phyloP scores from a whole-genome alignment of 2,113 vertebrate species.

The Phylloscopus whistleri region DNA sequence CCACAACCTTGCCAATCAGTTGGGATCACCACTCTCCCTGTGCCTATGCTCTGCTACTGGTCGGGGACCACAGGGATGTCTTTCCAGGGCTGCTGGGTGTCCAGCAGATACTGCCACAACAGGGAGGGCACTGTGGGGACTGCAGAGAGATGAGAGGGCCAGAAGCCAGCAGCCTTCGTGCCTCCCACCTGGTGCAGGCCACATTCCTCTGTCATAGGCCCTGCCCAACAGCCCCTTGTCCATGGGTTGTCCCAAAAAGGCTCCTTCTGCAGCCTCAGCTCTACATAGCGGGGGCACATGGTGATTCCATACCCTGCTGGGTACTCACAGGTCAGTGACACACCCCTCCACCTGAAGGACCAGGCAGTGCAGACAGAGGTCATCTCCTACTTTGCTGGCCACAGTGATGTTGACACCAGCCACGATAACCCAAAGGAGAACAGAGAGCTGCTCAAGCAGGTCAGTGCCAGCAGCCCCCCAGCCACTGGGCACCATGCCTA shows the following conservation, averaged over 20 bases:
- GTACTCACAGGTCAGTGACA: not conserved
- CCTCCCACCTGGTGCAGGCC: not conserved
- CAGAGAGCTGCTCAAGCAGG: not conserved
- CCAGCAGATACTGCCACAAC: not conserved
- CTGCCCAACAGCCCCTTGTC: not conserved
- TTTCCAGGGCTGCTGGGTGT: not conserved
- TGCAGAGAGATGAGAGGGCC: not conserved
- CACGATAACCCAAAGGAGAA: rapidly evolving
- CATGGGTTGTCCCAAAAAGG: not conserved
- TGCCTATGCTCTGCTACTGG: not conserved
- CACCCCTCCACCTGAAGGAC: not conserved
- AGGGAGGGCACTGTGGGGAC: not conserved
- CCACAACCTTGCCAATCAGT: not conserved
- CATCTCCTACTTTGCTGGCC: not conserved
- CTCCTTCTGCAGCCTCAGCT: not conserved
- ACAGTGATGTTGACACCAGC: not conserved
- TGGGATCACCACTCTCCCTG: not conserved
- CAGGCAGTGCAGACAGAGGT: not conserved
- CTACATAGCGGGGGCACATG: not conserved
- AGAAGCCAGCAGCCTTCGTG: not conserved
- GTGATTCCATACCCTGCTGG: not conserved
- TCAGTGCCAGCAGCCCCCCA: not conserved
- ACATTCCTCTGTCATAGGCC: not conserved
- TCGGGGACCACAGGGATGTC: not conserved
- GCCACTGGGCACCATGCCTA: too few species aligned